Evolutionary conservation across 2,113 vertebrate species (phyloP).

Genomic region (Ophthalmotilapia sp.): DNA sequence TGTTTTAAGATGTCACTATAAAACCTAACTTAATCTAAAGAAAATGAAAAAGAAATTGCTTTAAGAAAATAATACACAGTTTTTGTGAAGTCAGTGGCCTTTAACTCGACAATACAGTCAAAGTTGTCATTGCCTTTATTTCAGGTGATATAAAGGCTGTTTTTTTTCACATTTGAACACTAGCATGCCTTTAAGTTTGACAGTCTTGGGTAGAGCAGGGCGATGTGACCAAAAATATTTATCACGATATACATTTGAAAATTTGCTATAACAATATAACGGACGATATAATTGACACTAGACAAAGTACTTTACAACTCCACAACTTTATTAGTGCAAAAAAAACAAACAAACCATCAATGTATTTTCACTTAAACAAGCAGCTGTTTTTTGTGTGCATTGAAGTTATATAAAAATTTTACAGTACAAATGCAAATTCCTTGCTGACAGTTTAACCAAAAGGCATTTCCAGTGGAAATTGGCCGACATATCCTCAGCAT

Average conservation of each 20-base stretch:
- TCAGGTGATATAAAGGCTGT: background rate
- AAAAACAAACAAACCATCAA: fast-evolving
- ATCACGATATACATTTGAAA: background rate
- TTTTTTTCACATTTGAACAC: background rate
- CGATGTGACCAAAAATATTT: background rate
- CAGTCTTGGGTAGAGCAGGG: background rate
- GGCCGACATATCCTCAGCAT: background rate
- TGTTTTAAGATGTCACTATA: background rate
- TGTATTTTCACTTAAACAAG: background rate
- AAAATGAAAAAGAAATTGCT: background rate
- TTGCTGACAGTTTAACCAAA: background rate
- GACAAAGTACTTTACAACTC: background rate
- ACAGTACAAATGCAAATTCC: background rate
- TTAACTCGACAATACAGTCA: background rate
- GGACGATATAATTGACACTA: background rate
- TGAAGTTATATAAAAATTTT: background rate
- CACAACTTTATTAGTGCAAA: background rate
- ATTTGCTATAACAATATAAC: background rate
- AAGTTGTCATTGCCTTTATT: background rate
- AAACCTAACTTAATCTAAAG: background rate
- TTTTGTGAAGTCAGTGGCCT: background rate
- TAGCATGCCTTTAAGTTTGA: background rate
- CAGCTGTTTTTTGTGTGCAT: background rate
- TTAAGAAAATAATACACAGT: background rate
- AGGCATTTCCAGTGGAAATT: background rate